Base-by-base conservation (phyloP, 2,113 vertebrate species). In the Oreochromis tanganicae region DNA sequence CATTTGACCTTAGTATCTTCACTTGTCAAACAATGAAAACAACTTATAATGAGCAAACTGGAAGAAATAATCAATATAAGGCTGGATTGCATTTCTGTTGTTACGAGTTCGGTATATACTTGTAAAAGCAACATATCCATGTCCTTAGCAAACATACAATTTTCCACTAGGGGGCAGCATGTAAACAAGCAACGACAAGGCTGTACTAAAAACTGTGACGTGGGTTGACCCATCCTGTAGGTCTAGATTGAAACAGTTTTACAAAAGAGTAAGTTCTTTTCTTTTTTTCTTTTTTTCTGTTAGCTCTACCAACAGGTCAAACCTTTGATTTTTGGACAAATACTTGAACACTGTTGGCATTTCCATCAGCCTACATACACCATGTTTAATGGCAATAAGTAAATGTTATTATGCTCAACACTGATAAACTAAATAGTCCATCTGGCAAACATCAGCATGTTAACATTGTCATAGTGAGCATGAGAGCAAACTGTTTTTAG, bases 121-220 rank as follows among this genome's bases (percentile, higher is more conserved):
- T 24, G 38, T 43, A 75, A 75, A 48, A 75, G 41, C 68, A 75
- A 29, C 41, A 48, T 17, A 12, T 32, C 16, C 16, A 50, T 12
- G 16, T 32, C 27, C 27, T 50, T 0, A 19, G 12, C 16, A 19
- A 29, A 50, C 12, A 6, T 54, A 3, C 3, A 55, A 52, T 46
- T 14, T 1, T 52, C 66, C 94, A 92, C 90, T 80, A 92, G 93
- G 46, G 87, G 93, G 91, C 92, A 92, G 89, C 85, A 89, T 13
- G 9, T 55, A 79, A 78, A 85, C 68, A 82, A 84, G 73, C 10
- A 21, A 55, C 12, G 16, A 56, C 8, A 10, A 16, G 36, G 14
- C 41, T 61, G 27, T 9, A 24, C 48, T 27, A 9, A 11, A 38
- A 21, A 61, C 24, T 9, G 6, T 11, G 2, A 29, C 1, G 21